Evolutionary conservation across 2,113 vertebrate species (phyloP).

Genomic region (Nanorana parkeri): DNA sequence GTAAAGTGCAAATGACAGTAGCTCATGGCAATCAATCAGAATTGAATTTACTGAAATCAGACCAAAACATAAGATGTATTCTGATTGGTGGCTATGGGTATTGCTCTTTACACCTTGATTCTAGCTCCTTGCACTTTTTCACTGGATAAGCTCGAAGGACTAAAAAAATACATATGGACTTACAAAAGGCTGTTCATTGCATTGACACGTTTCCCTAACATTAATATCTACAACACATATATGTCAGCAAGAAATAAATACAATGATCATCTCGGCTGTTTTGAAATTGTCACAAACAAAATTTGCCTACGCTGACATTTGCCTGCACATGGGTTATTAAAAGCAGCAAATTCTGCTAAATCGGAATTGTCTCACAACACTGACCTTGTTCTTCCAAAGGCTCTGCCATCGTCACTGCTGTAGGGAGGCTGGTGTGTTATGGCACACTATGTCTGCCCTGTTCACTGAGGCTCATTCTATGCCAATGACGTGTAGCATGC

Average conservation of each 20-base stretch:
- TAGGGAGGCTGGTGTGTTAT: background rate
- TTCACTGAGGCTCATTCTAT: constrained; percentile 6
- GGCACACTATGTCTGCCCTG: constrained; percentile 2
- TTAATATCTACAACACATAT: background rate
- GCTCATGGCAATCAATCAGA: no score
- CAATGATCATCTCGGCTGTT: constrained; percentile 10
- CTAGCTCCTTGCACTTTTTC: no score
- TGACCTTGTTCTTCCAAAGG: constrained; percentile 49
- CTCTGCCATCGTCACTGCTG: constrained; percentile 43
- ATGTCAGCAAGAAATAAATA: constrained; percentile 6
- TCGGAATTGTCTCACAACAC: constrained; percentile 10
- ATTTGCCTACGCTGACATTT: constrained; percentile 27
- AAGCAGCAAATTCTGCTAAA: constrained; percentile 33
- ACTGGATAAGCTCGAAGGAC: no score
- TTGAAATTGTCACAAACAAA: background rate
- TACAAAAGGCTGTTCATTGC: no score
- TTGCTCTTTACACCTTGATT: no score
- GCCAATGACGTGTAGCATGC: constrained; percentile 18
- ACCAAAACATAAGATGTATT: no score
- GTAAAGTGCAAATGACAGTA: no score
- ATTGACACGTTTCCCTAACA: no score
- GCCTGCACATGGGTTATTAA: constrained; percentile 22
- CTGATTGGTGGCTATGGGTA: no score
- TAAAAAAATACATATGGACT: no score
- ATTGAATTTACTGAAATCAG: no score